A percentile compares a stretch with the other conserved stretches of the same genome.
phyloP scores from a whole-genome alignment of 2,113 vertebrate species.

The Neolamprologus tretocephalus region DNA sequence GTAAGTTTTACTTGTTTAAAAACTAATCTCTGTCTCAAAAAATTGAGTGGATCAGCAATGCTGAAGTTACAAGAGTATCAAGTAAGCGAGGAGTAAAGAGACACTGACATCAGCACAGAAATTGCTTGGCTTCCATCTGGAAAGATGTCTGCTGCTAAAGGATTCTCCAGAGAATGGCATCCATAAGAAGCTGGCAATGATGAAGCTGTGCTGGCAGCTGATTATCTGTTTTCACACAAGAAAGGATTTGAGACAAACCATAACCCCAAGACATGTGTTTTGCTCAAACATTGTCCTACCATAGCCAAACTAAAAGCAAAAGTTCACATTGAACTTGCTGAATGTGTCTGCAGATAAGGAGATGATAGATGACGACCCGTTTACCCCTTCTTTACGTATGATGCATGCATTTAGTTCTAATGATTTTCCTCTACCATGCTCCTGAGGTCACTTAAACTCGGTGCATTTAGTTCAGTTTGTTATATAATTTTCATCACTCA shows the following conservation, averaged over 20 bases:
- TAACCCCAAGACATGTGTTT: constrained; percentile 1
- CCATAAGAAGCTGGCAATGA: not conserved
- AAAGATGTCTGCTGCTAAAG: not conserved
- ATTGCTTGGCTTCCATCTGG: not conserved
- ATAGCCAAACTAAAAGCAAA: not conserved
- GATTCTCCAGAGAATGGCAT: not conserved
- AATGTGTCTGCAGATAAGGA: constrained; percentile 27
- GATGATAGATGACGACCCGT: not conserved
- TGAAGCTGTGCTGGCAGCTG: constrained; percentile 10
- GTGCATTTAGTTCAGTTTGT: not conserved
- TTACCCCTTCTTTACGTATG: not conserved
- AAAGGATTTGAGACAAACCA: not conserved
- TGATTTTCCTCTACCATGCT: not conserved
- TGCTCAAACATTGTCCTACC: not conserved
- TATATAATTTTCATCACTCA: constrained; percentile 19
- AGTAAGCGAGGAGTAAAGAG: not conserved
- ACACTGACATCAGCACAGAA: constrained; percentile 8
- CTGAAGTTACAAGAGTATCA: not conserved
- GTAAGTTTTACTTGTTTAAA: not conserved
- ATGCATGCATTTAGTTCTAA: not conserved
- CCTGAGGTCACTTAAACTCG: not conserved
- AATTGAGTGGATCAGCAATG: not conserved
- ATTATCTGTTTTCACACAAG: not conserved
- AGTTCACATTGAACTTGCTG: not conserved
- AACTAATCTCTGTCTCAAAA: not conserved